Percentiles rank a stretch among this genome's conserved stretches.
These are phyloP conservation scores for Thera obeliscata DNA, from an alignment of 2,888 invertebrate genomes.

Conservation along the genomic window DNA sequence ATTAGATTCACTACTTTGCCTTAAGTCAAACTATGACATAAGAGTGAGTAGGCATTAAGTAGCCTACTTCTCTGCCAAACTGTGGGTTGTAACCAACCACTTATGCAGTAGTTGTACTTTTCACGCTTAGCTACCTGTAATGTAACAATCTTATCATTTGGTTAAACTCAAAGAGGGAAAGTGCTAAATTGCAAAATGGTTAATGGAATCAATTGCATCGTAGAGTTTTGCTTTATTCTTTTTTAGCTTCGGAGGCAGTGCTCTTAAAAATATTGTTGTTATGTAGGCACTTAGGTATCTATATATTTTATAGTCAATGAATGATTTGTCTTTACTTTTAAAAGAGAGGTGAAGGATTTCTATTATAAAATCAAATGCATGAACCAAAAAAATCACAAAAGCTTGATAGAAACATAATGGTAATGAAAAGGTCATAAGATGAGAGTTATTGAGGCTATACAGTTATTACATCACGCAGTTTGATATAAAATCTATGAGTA, in stretches of 20 bases:
- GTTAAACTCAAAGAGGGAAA: slow-evolving; percentile 58
- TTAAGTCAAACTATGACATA: slow-evolving; percentile 56
- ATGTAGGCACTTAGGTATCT: not conserved
- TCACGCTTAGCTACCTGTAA: slow-evolving; percentile 67
- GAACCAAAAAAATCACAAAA: slow-evolving; percentile 5
- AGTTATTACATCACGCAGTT: slow-evolving; percentile 43
- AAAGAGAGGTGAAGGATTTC: slow-evolving; percentile 14
- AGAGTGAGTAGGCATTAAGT: slow-evolving; percentile 43
- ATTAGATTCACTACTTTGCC: not conserved
- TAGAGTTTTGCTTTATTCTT: slow-evolving; percentile 13
- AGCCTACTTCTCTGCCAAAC: slow-evolving; percentile 35
- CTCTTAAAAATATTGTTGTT: not conserved
- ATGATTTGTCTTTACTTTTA: slow-evolving; percentile 3
- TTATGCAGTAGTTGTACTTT: slow-evolving; percentile 49
- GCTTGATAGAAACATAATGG: not conserved
- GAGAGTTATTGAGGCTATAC: slow-evolving; percentile 34
- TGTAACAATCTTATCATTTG: slow-evolving; percentile 63
- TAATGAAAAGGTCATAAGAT: slow-evolving; percentile 30
- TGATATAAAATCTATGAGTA: slow-evolving; percentile 57
- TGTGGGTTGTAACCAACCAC: slow-evolving; percentile 44
- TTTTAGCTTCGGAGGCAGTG: slow-evolving; percentile 16
- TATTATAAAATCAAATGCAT: slow-evolving; percentile 9
- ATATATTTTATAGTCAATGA: not conserved
- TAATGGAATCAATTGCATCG: slow-evolving; percentile 39
- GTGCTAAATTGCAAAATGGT: slow-evolving; percentile 65